Evolutionary conservation across 1,140 invertebrate species (phyloP).

Genomic region (Medauroidea extradentata): DNA sequence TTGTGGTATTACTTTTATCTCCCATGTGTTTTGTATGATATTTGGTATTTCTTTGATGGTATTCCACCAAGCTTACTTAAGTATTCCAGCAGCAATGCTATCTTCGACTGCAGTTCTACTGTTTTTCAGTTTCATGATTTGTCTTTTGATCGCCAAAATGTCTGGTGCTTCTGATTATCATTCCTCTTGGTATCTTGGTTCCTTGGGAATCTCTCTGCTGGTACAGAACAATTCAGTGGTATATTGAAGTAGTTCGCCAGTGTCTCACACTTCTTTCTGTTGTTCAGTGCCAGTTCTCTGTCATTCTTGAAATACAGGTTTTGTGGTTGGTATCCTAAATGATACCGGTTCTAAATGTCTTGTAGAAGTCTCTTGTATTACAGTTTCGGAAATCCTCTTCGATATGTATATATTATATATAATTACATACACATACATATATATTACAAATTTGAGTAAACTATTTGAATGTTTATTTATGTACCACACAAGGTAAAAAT

Average conservation of each 20-base stretch:
- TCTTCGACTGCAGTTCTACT: slow-evolving; percentile 5
- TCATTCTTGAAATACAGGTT: neutral
- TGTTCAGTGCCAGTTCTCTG: neutral
- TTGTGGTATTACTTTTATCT: slow-evolving; percentile 13
- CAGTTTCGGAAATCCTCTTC: neutral
- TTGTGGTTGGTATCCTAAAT: neutral
- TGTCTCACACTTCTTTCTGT: neutral
- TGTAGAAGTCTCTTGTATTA: neutral
- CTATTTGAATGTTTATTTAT: too few relatives aligned
- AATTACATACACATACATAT: too few relatives aligned
- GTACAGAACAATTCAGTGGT: neutral
- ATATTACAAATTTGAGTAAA: too few relatives aligned
- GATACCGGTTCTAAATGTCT: neutral
- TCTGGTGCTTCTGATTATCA: neutral
- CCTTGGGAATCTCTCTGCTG: neutral
- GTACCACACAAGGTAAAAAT: too few relatives aligned
- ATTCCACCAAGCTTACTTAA: neutral
- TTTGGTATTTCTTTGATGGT: slow-evolving; percentile 2
- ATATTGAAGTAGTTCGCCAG: neutral
- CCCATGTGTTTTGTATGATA: neutral
- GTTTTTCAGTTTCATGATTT: too few relatives aligned
- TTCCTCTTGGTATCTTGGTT: neutral
- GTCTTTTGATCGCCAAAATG: neutral
- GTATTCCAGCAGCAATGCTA: neutral
- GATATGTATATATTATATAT: neutral